phyloP scores from a whole-genome alignment of 2,113 vertebrate species.

The Megaceryle torquata region DNA sequence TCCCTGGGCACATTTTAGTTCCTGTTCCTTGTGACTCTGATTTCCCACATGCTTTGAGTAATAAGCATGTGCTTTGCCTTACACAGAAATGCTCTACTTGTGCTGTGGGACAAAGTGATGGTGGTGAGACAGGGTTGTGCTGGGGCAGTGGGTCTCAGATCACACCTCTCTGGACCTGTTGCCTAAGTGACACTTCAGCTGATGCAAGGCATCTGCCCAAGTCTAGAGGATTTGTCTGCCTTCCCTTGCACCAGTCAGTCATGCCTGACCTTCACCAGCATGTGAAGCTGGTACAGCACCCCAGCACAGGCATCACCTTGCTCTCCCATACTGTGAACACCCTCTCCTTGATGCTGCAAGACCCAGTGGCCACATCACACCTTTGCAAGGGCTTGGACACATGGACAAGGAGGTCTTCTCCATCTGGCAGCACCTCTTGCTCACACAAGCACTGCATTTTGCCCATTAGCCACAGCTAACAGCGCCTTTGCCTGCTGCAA shows the following conservation, averaged over 20 bases:
- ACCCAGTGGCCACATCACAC: background rate
- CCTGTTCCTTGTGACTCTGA: background rate
- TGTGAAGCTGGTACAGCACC: background rate
- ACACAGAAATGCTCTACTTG: background rate
- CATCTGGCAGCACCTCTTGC: rapidly evolving
- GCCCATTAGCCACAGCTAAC: background rate
- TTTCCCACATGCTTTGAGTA: background rate
- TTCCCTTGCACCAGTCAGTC: background rate
- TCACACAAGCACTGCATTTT: background rate
- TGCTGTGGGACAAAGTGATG: background rate
- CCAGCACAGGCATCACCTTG: background rate
- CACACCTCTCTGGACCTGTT: background rate
- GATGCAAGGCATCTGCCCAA: rapidly evolving
- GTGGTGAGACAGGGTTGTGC: background rate
- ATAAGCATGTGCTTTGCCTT: background rate
- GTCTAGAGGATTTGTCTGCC: background rate
- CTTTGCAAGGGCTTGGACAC: background rate
- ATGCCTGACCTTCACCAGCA: background rate
- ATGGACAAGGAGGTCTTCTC: background rate
- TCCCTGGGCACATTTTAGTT: background rate
- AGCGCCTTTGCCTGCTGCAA: background rate
- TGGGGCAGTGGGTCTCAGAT: background rate
- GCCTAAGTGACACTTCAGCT: background rate
- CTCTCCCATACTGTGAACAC: background rate
- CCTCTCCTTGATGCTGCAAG: background rate